phyloP scores from a whole-genome alignment of 2,888 invertebrate genomes.

The Scrobipalpa costella region DNA sequence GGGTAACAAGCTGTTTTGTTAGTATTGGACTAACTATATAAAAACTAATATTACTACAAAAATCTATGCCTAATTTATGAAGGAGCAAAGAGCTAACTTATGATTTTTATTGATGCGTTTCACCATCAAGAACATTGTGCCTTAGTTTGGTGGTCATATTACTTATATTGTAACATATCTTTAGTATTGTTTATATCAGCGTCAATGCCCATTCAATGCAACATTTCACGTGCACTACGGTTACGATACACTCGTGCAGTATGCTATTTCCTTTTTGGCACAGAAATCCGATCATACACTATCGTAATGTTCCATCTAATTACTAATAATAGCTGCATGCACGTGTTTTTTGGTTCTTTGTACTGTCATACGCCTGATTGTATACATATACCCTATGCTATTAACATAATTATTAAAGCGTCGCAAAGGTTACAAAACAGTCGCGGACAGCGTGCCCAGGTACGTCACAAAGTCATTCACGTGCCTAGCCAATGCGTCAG shows the following conservation, averaged over 20 bases:
- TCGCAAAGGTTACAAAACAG: not conserved
- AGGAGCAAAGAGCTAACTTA: no score
- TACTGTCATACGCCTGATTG: not conserved
- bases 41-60: no score
- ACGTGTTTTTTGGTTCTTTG: not conserved
- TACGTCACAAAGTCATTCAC: constrained; percentile 3
- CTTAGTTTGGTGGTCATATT: no score
- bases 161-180: no score
- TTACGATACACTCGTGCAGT: not conserved
- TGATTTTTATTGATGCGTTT: no score
- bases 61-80: no score
- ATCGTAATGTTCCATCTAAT: not conserved
- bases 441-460: not conserved
- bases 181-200: not conserved
- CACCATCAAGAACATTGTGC: no score
- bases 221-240: not conserved
- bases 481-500: not conserved
- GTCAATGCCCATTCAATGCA: not conserved
- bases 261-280: not conserved
- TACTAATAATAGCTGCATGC: not conserved
- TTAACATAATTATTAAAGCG: not conserved
- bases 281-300: not conserved
- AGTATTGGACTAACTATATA: no score
- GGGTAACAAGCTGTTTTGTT: no score
- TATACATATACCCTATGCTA: no score